These are phyloP conservation scores for Sminthurides aquaticus DNA, from an alignment of 2,888 invertebrate species.

Conservation along the genomic window DNA sequence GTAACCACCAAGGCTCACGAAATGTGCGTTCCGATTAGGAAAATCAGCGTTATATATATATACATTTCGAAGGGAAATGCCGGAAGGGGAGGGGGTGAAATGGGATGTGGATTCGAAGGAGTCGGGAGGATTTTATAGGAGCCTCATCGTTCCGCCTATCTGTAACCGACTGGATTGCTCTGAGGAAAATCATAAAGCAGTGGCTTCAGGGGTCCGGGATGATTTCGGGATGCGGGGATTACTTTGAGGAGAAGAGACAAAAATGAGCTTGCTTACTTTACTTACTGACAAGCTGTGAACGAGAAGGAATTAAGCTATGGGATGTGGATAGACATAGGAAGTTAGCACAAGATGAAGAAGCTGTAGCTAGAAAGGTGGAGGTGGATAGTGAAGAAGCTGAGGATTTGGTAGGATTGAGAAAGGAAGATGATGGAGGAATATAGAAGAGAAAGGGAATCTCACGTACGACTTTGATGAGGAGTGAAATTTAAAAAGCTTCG, in stretches of 20 bases:
- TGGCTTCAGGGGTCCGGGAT: too few relatives aligned
- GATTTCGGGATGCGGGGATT: not conserved
- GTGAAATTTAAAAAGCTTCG: slow-evolving; percentile 21
- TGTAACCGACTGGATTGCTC: too few relatives aligned
- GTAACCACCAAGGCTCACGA: slow-evolving; percentile 44
- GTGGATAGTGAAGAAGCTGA: too few relatives aligned
- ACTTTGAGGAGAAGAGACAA: not conserved
- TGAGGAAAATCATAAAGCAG: too few relatives aligned
- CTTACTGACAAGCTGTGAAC: too few relatives aligned
- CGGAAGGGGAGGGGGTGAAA: not conserved
- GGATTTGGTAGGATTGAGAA: slow-evolving; percentile 3
- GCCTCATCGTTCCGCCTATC: not conserved
- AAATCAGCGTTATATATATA: slow-evolving; percentile 30
- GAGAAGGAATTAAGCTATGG: too few relatives aligned
- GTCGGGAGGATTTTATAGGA: not conserved
- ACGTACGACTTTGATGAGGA: slow-evolving; percentile 20
- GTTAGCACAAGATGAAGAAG: too few relatives aligned
- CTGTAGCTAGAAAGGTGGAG: too few relatives aligned
- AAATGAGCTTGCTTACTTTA: too few relatives aligned
- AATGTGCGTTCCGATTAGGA: slow-evolving; percentile 44
- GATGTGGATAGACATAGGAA: too few relatives aligned
- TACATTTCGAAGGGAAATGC: not conserved
- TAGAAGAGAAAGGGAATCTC: slow-evolving; percentile 12
- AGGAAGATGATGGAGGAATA: not conserved
- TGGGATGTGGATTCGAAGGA: not conserved